Evolutionary conservation across 1,140 invertebrate species (phyloP).

Genomic region (Goniozus legneri): DNA sequence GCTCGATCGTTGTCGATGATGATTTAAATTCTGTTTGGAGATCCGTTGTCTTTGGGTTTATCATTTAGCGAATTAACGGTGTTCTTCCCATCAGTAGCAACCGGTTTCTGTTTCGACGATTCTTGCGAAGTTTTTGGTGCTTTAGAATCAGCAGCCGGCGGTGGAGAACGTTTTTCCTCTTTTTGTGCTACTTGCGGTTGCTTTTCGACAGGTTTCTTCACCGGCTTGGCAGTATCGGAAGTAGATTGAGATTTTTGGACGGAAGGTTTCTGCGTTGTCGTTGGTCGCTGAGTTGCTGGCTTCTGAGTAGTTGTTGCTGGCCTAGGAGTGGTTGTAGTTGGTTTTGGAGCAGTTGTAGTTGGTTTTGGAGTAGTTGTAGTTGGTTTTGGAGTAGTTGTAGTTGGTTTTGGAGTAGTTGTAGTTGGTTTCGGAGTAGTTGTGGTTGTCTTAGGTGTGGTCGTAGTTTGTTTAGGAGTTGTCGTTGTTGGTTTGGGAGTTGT

Average conservation of each 20-base stretch:
- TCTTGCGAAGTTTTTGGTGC: not conserved
- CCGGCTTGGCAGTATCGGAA: too few relatives aligned
- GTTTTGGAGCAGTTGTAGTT: not conserved
- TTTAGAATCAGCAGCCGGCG: not conserved
- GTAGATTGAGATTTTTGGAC: too few relatives aligned
- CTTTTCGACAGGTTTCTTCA: too few relatives aligned
- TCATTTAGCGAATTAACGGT: too few relatives aligned
- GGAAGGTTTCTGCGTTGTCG: not conserved
- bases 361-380: slow-evolving; percentile 8
- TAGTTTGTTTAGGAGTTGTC: slow-evolving; percentile 18
- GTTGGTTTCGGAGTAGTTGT: slow-evolving; percentile 18
- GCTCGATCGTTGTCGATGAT: too few relatives aligned
- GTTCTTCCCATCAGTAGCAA: too few relatives aligned
- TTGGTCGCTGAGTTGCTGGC: slow-evolving; percentile 2
- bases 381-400: not conserved
- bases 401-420: not conserved
- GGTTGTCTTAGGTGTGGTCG: slow-evolving; percentile 14
- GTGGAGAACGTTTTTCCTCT: too few relatives aligned
- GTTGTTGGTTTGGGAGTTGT: slow-evolving; percentile 16
- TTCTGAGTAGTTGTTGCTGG: slow-evolving; percentile 11
- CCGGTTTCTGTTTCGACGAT: too few relatives aligned
- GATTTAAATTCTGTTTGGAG: too few relatives aligned
- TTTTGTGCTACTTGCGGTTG: too few relatives aligned
- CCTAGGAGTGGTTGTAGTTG: slow-evolving; percentile 17
- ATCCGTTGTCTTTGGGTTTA: too few relatives aligned